A percentile compares a stretch with the other conserved stretches of the same genome.
Conservation (phyloP, 2,797 vertebrate genomes). For the Dendrocincla tyrannina region DNA sequence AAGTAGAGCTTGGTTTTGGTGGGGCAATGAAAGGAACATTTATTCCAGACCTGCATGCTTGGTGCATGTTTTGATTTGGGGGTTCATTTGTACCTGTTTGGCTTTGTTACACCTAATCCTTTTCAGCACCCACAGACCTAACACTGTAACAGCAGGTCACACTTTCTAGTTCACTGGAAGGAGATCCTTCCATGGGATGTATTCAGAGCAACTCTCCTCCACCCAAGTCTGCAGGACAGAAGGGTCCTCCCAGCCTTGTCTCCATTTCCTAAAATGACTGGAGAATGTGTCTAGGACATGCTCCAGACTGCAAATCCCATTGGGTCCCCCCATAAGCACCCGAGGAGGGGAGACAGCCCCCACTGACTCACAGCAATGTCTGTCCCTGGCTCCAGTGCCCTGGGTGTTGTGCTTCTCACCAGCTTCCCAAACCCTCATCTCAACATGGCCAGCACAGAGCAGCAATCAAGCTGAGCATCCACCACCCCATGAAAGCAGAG, state of each 20-base stretch:
- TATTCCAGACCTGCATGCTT: not conserved
- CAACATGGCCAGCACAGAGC: not conserved
- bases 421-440: not conserved
- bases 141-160: fast-evolving
- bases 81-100: not conserved
- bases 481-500: not conserved
- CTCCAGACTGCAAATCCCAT: not conserved
- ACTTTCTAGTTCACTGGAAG: not conserved
- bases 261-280: not conserved
- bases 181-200: not conserved
- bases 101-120: not conserved
- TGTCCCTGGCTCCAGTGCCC: fast-evolving
- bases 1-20: not conserved
- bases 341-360: fast-evolving
- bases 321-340: fast-evolving
- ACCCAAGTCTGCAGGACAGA: not conserved
- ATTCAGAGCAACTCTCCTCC: not conserved
- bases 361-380: fast-evolving
- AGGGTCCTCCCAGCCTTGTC: not conserved
- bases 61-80: not conserved
- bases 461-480: not conserved
- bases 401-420: fast-evolving
- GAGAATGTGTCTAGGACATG: not conserved
- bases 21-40: not conserved
- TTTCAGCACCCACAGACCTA: not conserved